Evolutionary conservation across 2,113 vertebrate genomes (phyloP), one percentile per base, ranked within the genome.

Genomic region (Brachyhypopomus gauderio): DNA sequence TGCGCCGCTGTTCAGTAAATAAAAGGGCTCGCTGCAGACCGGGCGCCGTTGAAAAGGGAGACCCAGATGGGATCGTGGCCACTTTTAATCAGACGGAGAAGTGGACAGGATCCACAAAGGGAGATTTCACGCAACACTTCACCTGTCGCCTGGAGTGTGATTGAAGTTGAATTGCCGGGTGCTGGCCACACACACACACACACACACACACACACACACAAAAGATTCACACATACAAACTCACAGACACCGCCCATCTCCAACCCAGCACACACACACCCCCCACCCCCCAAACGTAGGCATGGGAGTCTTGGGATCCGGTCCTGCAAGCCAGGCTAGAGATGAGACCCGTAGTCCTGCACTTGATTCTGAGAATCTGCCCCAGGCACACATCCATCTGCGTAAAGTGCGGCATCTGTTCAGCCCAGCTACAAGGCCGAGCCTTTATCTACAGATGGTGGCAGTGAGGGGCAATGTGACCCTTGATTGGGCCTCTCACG

Each of bases 381-480:
- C 88, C 88, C 89, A 91, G 91, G 90, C 92, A 91, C 86, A 89
- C 87, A 87, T 92, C 92, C 92, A 93, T 94, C 92, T 93, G 93
- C 91, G 92, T 91, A 92, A 91, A 92, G 90, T 87, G 89, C 87
- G 88, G 89, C 87, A 88, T 87, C 87, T 87, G 89, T 90, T 92
- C 90, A 60, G 67, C 90, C 85, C 84, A 85, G 86, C 86, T 84
- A 89, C 88, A 90, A 87, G 87, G 89, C 89, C 88, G 86, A 81
- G 86, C 87, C 89, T 90, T 90, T 92, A 92, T 92, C 91, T 92
- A 86, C 91, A 94, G 91, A 93, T 92, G 92, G 90, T 90, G 91
- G 88, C 84, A 85, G 88, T 86, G 86, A 90, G 88, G 84, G 88
- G 88, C 90, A 91, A 93, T 92, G 89, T 92, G 90, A 93, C 91